Percentiles rank a stretch among this genome's conserved stretches.
Evolutionary conservation across 2,113 vertebrate genomes (phyloP).

Genomic region (Fregetta grallaria): DNA sequence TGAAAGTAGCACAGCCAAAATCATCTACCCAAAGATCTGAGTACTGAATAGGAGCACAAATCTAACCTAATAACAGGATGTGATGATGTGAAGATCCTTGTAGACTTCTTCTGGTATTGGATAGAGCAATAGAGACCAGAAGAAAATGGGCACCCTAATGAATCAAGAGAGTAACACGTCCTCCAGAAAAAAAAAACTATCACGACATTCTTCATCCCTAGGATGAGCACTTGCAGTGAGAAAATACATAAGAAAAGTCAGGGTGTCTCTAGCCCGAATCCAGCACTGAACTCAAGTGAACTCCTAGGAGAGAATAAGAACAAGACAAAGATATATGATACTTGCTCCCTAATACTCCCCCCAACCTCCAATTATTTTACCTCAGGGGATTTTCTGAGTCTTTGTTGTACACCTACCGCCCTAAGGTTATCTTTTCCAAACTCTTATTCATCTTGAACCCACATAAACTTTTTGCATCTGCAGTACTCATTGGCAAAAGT

Average conservation of each 20-base stretch:
- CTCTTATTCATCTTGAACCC: background rate
- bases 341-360: background rate
- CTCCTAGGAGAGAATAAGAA: background rate
- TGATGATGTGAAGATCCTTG: background rate
- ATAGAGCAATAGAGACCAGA: background rate
- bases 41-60: background rate
- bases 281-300: background rate
- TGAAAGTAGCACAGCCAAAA: background rate
- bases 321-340: background rate
- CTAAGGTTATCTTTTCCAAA: background rate
- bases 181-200: background rate
- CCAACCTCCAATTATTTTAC: background rate
- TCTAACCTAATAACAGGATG: background rate
- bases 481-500: background rate
- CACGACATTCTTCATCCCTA: background rate
- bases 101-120: background rate
- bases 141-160: background rate
- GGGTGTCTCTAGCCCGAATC: background rate
- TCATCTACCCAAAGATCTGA: background rate
- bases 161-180: background rate
- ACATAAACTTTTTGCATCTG: background rate
- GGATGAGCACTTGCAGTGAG: background rate
- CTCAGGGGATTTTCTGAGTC: background rate
- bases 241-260: background rate
- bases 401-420: rapidly evolving